Conservation (phyloP, 2,797 vertebrate species). For the Urophycis tenuis region DNA sequence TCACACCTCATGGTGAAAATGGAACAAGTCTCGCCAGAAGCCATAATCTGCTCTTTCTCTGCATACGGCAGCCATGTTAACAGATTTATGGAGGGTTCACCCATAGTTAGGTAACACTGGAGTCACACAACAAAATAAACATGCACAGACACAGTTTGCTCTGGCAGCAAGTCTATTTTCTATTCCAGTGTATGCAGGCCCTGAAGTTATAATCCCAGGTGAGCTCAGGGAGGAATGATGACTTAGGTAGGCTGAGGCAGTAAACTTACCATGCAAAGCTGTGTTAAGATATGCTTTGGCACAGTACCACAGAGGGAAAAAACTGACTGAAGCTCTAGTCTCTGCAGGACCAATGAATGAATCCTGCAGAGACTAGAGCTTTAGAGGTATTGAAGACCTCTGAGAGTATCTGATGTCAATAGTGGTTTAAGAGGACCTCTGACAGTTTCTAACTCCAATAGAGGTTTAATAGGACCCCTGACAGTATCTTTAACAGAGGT, state of each 20-base stretch:
- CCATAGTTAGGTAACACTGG: neutral
- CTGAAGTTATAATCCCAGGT: neutral
- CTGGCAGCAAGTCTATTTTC: neutral
- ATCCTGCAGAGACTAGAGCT: too few relatives aligned
- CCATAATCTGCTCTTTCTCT: neutral
- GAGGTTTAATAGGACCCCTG: too few relatives aligned
- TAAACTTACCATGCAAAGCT: neutral
- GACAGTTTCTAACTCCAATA: too few relatives aligned
- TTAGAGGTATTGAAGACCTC: too few relatives aligned
- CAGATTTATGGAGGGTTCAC: neutral
- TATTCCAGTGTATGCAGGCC: neutral
- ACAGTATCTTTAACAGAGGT: too few relatives aligned
- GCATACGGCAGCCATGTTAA: neutral
- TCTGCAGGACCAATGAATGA: too few relatives aligned
- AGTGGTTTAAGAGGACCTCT: too few relatives aligned
- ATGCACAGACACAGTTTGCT: neutral
- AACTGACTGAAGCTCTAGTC: too few relatives aligned
- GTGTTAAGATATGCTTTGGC: neutral
- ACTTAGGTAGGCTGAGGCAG: neutral
- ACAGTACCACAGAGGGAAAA: too few relatives aligned
- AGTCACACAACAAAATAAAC: neutral
- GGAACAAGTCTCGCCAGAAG: slow-evolving; percentile 1
- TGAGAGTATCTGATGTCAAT: too few relatives aligned
- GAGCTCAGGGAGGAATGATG: neutral
- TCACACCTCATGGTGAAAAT: slow-evolving; percentile 11